Base-by-base conservation (phyloP, 2,888 invertebrate species). In the Scaptomyza caliginosa region DNA sequence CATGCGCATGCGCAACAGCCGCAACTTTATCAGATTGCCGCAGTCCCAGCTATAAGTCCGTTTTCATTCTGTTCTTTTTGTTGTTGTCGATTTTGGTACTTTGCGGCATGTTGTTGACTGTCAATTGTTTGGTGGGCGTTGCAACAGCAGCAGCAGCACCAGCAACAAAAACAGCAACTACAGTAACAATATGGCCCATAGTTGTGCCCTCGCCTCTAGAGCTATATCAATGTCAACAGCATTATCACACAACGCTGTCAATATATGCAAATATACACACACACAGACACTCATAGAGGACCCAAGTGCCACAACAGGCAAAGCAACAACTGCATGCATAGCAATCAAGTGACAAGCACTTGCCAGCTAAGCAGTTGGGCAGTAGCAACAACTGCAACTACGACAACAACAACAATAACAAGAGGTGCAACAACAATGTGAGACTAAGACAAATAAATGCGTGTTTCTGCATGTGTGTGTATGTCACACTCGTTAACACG, bases 1-100 rank as follows among this genome's bases (percentile, higher is more conserved):
- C 90, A 91, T 91, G 90, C 88, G 82, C 88, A 85, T 89, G 89
- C 74, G 82, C 80, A 88, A 86, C 81, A 80, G 78, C 77, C 84
- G 74, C 83, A 81, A 64, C 88, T 88, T 84, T 84, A 88, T 88
- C 88, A 88, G 84, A 84, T 84, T 86, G 86, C 84, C 63, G 77
- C 80, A 67, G 66, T 57, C 39, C 51, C 74, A 40, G 42, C 38
- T 7, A 42, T 40, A 63, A 34, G 54, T 59, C 23, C 23, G 43
- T 40, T 66, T 59, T 57, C 24, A 58, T 60, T 26, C 17, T 13
- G 11, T 16, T 42, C 7, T 49, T 51, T 59, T 58, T 36, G 51
- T 56, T 38, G 28, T 46, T 51, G 26, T 55, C 38, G 40, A 50
- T 62, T 65, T 52, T 46, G 36, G 36, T 55, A 56, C 56, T 72